Percentiles rank a stretch among this genome's conserved stretches.
Conservation (phyloP, 1,140 invertebrate genomes). For the Leptopilina clavipes region DNA sequence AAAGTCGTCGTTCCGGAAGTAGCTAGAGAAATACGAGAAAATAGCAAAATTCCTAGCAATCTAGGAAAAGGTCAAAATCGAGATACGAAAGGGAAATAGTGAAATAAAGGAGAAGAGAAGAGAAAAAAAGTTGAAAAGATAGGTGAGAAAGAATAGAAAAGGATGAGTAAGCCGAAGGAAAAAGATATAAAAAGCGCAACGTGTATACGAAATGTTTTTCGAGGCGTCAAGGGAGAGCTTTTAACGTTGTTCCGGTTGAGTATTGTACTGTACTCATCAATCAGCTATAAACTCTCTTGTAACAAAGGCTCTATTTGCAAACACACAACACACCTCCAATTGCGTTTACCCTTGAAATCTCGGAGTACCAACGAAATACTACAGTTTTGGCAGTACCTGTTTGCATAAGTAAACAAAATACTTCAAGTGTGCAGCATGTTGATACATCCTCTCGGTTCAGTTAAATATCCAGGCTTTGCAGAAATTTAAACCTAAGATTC, state of each 20-base stretch:
- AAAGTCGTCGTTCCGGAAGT: not conserved
- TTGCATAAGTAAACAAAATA: not conserved
- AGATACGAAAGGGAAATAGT: not conserved
- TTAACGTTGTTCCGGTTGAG: slow-evolving; percentile 28
- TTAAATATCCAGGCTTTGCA: no score
- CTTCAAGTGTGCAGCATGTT: not conserved
- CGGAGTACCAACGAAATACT: not conserved
- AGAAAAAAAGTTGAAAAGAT: not conserved
- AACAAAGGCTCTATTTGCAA: slow-evolving; percentile 21
- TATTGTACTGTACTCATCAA: slow-evolving; percentile 27
- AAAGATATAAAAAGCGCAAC: not conserved
- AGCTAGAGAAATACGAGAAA: not conserved
- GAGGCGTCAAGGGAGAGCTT: slow-evolving; percentile 9
- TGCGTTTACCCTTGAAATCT: slow-evolving; percentile 19
- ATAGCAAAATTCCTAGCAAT: slow-evolving; percentile 10
- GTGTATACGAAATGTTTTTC: slow-evolving; percentile 5
- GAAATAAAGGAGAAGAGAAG: slow-evolving; percentile 5
- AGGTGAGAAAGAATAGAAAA: not conserved
- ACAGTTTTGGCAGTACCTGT: not conserved
- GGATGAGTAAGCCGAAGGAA: no score
- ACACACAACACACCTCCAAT: slow-evolving; percentile 16
- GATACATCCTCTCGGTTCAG: no score
- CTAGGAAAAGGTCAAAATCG: not conserved
- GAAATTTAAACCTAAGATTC: no score
- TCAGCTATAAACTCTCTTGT: slow-evolving; percentile 21